A percentile compares a stretch with the other conserved stretches of the same genome.
phyloP scores from a whole-genome alignment of 2,113 vertebrate genomes.

The Grantiella picta region DNA sequence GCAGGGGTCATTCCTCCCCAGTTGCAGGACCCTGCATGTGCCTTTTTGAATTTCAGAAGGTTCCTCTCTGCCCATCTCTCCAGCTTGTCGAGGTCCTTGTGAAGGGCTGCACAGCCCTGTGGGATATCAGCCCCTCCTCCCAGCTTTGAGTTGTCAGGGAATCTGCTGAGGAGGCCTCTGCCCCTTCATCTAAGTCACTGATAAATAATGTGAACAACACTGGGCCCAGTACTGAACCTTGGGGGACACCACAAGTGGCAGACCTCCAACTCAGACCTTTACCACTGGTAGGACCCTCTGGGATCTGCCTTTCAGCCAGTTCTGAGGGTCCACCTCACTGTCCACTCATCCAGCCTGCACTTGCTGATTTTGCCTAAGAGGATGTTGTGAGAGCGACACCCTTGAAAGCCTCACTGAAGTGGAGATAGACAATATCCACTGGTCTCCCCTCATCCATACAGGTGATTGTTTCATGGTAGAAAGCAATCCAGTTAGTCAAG shows the following conservation, averaged over 20 bases:
- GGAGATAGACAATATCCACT: not conserved
- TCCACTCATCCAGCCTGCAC: not conserved
- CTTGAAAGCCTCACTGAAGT: not conserved
- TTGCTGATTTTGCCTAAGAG: not conserved
- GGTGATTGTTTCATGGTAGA: not conserved
- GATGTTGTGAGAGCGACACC: not conserved
- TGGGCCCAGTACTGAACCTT: not conserved
- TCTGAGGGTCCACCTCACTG: not conserved
- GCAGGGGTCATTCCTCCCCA: not conserved
- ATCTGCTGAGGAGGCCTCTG: not conserved
- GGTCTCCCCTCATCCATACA: not conserved
- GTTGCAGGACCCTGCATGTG: not conserved
- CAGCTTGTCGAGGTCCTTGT: accelerated
- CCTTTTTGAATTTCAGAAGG: not conserved
- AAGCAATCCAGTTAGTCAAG: not conserved
- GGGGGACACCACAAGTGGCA: not conserved
- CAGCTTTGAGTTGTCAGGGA: not conserved
- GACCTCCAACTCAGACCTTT: not conserved
- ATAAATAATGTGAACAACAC: not conserved
- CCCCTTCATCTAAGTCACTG: not conserved
- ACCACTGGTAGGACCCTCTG: not conserved
- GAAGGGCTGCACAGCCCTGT: not conserved
- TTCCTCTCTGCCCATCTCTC: not conserved
- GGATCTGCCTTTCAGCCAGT: not conserved
- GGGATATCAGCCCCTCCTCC: not conserved